These are phyloP conservation scores for Leptobrachium ailaonicum DNA, from an alignment of 2,113 vertebrate genomes.

Conservation along the genomic window DNA sequence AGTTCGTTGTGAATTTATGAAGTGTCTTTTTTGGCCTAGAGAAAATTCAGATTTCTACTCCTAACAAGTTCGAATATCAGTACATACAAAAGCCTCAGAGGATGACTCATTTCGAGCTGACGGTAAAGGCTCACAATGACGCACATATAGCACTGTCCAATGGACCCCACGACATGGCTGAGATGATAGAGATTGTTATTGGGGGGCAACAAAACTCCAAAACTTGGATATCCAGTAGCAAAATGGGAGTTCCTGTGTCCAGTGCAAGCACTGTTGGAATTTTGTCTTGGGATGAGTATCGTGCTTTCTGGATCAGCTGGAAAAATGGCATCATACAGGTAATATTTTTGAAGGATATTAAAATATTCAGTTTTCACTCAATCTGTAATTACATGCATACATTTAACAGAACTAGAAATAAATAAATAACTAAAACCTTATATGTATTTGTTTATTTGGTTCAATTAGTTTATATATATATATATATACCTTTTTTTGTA, in stretches of 20 bases:
- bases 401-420: too few relatives aligned
- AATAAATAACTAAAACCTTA: too few relatives aligned
- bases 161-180: slow-evolving; percentile 80
- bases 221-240: slow-evolving; percentile 85
- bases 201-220: slow-evolving; percentile 84
- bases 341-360: background rate
- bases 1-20: slow-evolving; percentile 35
- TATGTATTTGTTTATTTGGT: background rate
- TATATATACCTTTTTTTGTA: too few relatives aligned
- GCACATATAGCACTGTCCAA: slow-evolving; percentile 84
- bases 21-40: slow-evolving; percentile 69
- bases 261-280: slow-evolving; percentile 74
- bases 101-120: slow-evolving; percentile 79
- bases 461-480: too few relatives aligned
- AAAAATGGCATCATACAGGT: slow-evolving; percentile 79
- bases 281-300: slow-evolving; percentile 92
- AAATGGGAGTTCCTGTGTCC: slow-evolving; percentile 82
- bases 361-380: too few relatives aligned
- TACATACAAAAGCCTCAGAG: slow-evolving; percentile 83
- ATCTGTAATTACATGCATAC: too few relatives aligned
- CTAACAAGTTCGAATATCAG: slow-evolving; percentile 93
- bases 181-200: slow-evolving; percentile 85
- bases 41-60: slow-evolving; percentile 92
- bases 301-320: slow-evolving; percentile 92
- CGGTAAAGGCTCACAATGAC: slow-evolving; percentile 87